Conservation (phyloP, 2,113 vertebrate species). For the Dinomys branickii region DNA sequence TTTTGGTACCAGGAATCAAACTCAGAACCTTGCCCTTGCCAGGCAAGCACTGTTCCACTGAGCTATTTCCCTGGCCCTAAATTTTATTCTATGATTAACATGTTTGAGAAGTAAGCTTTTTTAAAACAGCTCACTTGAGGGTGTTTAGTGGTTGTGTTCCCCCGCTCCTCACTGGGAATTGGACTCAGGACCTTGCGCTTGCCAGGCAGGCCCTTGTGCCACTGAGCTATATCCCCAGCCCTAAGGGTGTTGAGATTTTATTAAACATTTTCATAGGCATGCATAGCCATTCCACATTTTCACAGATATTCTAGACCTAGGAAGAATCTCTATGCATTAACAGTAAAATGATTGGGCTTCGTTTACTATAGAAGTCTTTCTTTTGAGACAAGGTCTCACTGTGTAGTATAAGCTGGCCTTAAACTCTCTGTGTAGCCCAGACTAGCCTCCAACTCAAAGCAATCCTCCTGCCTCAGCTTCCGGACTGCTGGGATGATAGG, state of each 20-base stretch:
- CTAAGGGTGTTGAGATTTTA: background rate
- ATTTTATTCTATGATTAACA: conserved; percentile 22
- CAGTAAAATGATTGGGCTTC: background rate
- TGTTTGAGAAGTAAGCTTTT: conserved; percentile 33
- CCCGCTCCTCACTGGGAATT: too few species aligned
- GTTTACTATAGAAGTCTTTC: background rate
- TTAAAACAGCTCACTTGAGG: background rate
- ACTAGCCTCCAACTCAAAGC: background rate
- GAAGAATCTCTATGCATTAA: background rate
- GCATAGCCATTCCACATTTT: background rate
- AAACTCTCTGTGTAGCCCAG: background rate
- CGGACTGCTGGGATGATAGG: background rate
- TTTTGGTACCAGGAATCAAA: too few species aligned
- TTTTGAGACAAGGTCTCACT: background rate
- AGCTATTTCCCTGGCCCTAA: background rate
- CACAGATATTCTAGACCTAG: conserved; percentile 28
- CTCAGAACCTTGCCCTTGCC: too few species aligned
- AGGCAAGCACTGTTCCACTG: too few species aligned
- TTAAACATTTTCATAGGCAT: background rate
- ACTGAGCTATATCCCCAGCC: too few species aligned
- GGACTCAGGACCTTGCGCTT: too few species aligned
- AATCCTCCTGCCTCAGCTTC: background rate
- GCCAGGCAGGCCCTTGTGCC: too few species aligned
- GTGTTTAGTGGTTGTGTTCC: background rate
- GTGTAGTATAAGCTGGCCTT: background rate